A percentile compares a stretch with the other conserved stretches of the same genome.
These are phyloP conservation scores for Dynastes grantii DNA, from an alignment of 2,888 invertebrate species.

Conservation along the genomic window DNA sequence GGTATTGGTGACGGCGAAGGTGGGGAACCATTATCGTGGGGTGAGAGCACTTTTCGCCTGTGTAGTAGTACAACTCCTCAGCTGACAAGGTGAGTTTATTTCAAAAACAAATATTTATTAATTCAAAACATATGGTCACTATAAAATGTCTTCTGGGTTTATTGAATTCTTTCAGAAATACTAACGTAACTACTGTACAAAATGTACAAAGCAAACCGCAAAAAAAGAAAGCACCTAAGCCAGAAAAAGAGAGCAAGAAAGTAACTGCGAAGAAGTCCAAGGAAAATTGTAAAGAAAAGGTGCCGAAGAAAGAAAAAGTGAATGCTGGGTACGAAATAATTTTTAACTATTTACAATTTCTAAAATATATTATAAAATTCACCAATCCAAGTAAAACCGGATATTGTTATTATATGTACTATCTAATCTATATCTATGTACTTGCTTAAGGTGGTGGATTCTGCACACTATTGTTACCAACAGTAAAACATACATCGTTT, in stretches of 20 bases:
- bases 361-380: too few relatives aligned
- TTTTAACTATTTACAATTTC: too few relatives aligned
- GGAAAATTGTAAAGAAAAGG: constrained; percentile 59
- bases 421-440: too few relatives aligned
- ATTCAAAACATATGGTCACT: neutral
- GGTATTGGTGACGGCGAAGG: constrained; percentile 71
- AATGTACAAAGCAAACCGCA: constrained; percentile 29
- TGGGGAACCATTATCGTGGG: constrained; percentile 78
- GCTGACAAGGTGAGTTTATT: constrained; percentile 35
- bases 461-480: too few relatives aligned
- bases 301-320: constrained; percentile 59
- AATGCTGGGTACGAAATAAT: constrained; percentile 58
- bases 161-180: constrained; percentile 4
- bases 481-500: neutral
- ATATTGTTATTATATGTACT: too few relatives aligned
- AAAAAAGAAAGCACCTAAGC: constrained; percentile 57
- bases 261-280: constrained; percentile 56
- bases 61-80: constrained; percentile 41
- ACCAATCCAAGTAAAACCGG: too few relatives aligned
- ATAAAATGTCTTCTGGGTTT: neutral
- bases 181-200: neutral
- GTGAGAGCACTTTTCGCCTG: constrained; percentile 60
- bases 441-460: too few relatives aligned
- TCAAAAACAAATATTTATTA: too few relatives aligned
- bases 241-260: constrained; percentile 58